Evolutionary conservation across 2,797 vertebrate genomes (phyloP).

Genomic region (Simalia tracyae): DNA sequence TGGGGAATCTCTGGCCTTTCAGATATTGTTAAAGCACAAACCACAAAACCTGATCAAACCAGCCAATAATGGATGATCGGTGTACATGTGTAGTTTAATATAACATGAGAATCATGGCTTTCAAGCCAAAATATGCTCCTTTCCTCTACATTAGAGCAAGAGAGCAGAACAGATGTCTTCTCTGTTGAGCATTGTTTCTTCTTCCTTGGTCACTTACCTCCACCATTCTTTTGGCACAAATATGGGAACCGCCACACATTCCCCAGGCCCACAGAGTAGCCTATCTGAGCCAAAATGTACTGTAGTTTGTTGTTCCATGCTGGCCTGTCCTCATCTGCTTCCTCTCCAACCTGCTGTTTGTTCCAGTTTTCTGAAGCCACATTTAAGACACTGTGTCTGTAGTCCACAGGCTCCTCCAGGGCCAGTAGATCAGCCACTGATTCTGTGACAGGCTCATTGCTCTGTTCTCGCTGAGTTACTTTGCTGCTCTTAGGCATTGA

Average conservation of each 20-base stretch:
- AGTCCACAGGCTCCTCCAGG: constrained; percentile 93
- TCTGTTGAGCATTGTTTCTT: neutral
- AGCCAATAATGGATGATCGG: neutral
- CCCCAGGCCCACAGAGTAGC: constrained; percentile 94
- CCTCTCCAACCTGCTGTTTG: constrained; percentile 72
- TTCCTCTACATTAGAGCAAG: neutral
- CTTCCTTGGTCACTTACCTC: constrained; percentile 78
- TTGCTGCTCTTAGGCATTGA: constrained; percentile 97
- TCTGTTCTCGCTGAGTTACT: constrained; percentile 92
- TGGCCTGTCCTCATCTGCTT: constrained; percentile 85
- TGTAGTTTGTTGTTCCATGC: constrained; percentile 97
- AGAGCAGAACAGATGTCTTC: neutral
- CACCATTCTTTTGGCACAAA: constrained; percentile 97
- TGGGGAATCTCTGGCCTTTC: neutral
- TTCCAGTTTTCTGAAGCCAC: constrained; percentile 74
- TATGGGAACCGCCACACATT: constrained; percentile 99
- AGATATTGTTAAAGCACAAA: neutral
- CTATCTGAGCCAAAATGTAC: constrained; percentile 97
- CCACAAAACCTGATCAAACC: neutral
- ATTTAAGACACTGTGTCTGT: constrained; percentile 91
- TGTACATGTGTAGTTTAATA: neutral
- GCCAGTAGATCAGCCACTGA: constrained; percentile 95
- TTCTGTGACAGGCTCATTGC: constrained; percentile 95
- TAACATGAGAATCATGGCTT: accelerated
- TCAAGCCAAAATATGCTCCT: accelerated